A percentile compares a stretch with the other conserved stretches of the same genome.
These are phyloP conservation scores for Xanthia togata DNA, from an alignment of 2,888 invertebrate genomes.

Conservation along the genomic window DNA sequence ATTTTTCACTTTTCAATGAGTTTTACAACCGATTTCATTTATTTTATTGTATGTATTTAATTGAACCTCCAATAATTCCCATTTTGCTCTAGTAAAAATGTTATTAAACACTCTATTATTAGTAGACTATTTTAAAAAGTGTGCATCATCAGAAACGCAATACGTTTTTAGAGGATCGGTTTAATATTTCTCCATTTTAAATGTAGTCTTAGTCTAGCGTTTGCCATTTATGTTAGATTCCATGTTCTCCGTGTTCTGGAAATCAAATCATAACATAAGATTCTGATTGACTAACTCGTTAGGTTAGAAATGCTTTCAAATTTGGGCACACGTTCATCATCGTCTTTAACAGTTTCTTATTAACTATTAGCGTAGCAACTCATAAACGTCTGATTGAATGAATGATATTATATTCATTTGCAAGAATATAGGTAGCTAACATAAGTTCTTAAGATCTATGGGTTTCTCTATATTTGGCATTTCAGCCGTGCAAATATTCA, in stretches of 20 bases:
- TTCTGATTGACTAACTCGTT: background rate
- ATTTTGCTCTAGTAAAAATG: background rate
- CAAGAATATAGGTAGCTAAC: too few species aligned
- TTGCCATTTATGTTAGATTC: background rate
- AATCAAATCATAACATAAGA: background rate
- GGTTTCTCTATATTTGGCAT: too few species aligned
- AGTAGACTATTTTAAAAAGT: too few species aligned
- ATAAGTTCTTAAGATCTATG: too few species aligned
- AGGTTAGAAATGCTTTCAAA: background rate
- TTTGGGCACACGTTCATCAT: background rate
- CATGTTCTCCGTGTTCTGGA: background rate
- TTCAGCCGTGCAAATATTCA: too few species aligned
- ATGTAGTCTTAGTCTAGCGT: background rate
- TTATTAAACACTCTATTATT: too few species aligned
- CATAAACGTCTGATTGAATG: background rate
- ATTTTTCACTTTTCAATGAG: conserved; percentile 9
- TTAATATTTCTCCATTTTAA: background rate
- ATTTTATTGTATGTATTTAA: conserved; percentile 1
- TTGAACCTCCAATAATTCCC: background rate
- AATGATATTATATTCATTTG: too few species aligned
- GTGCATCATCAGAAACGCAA: too few species aligned
- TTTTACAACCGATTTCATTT: background rate
- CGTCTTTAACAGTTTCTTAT: background rate
- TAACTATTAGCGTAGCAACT: too few species aligned
- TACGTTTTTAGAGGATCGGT: too few species aligned